Base-by-base conservation (phyloP, 1,140 invertebrate species). In the Bombus soroeensis region DNA sequence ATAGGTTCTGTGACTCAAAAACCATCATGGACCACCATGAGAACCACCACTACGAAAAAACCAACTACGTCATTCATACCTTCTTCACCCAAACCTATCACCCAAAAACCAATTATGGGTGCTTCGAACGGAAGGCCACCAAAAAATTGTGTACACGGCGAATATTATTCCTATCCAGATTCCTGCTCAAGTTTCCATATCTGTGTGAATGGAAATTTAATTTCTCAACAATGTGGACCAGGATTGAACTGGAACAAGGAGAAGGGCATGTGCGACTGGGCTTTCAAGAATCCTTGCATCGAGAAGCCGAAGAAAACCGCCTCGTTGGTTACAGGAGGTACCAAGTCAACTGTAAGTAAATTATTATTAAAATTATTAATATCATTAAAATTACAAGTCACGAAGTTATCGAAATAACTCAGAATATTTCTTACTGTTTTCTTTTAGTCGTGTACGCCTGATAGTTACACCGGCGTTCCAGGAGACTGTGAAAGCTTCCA, bases 401-500 rank as follows among this genome's bases (percentile, higher is more conserved):
- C 59, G 12, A 13, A 62, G 1, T 62, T 62, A 62, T 59, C 25
- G 57, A 59, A 59, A 4, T 62, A 62, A 12, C 4, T 37, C 3
- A 1, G 25, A 15, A 41, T 18, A 15, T n/a, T 13, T 8, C 43
- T 8, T 15, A 15, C 13, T 72, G 1, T n/a, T 9, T 87, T 75
- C 22, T 86, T 92, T 32, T 76, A 95, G 94, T 86, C 93, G 1
- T 98, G 97, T 90, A 93, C 96, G 39, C 95, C 96, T n/a, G 97
- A 97, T 22, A 94, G 96, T 66, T 97, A 97, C 89, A 95, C 96
- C 0, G 89, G 94, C 4, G 96, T 97, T 76, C 96, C 97, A 12
- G 96, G 96, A 0, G 97, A 98, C 89, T 98, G 98, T 88, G 95
- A 95, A 2, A 96, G 97, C 80, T 98, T 98, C 91, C 95, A 97